Conservation (phyloP, 2,888 invertebrate species). For the Acanthosepion esculentum region DNA sequence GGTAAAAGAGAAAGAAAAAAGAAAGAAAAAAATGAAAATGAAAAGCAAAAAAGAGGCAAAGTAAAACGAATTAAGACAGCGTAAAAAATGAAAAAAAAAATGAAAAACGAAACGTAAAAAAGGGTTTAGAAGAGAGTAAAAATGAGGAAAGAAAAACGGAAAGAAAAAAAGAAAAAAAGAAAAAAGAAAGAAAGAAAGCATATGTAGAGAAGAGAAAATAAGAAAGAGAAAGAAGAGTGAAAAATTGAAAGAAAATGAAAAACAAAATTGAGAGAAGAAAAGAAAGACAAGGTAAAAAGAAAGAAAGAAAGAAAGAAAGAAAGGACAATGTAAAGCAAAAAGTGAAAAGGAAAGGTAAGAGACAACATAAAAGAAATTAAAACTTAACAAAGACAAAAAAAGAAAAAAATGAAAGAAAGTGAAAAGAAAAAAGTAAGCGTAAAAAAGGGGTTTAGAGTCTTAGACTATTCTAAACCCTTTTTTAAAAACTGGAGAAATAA, state of each 20-base stretch:
- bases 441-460: neutral
- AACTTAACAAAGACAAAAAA: neutral
- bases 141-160: neutral
- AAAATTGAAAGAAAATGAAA: neutral
- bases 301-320: neutral
- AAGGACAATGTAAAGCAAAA: neutral
- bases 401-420: neutral
- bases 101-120: too few relatives aligned
- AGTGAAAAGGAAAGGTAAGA: too few relatives aligned
- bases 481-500: too few relatives aligned
- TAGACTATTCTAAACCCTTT: neutral
- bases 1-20: neutral
- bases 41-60: too few relatives aligned
- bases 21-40: neutral
- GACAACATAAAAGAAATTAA: too few relatives aligned
- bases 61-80: too few relatives aligned
- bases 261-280: too few relatives aligned
- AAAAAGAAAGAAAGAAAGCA: neutral
- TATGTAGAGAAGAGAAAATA: neutral
- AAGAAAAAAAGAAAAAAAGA: neutral
- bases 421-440: neutral
- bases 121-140: too few relatives aligned
- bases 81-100: too few relatives aligned
- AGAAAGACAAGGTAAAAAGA: neutral
- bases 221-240: neutral